Evolutionary conservation across 2,113 vertebrate species (phyloP).

Genomic region (Periophthalmus modestus): DNA sequence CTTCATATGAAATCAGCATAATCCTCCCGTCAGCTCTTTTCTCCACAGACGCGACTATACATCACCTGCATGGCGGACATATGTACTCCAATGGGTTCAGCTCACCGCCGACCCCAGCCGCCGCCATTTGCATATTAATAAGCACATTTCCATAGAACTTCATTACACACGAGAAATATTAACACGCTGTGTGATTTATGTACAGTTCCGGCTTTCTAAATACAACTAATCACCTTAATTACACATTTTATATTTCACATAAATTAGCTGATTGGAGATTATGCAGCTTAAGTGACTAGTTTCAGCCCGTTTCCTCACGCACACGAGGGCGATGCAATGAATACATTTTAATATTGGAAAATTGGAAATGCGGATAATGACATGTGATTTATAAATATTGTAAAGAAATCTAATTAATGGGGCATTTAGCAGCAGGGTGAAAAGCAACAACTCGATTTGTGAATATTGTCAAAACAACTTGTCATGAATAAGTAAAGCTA

Average conservation of each 20-base stretch:
- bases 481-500: slow-evolving; percentile 3
- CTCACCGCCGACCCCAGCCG: slow-evolving; percentile 11
- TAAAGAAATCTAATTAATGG: slow-evolving; percentile 7
- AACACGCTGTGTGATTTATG: slow-evolving; percentile 35
- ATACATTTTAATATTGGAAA: not conserved
- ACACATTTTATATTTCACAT: slow-evolving; percentile 20
- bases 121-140: slow-evolving; percentile 50
- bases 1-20: slow-evolving; percentile 13
- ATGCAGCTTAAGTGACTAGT: slow-evolving; percentile 24
- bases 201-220: slow-evolving; percentile 30
- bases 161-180: slow-evolving; percentile 28
- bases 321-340: slow-evolving; percentile 2
- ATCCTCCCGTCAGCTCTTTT: slow-evolving; percentile 1
- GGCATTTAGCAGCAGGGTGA: not conserved
- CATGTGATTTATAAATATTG: slow-evolving; percentile 4
- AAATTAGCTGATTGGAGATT: slow-evolving; percentile 18
- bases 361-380: not conserved
- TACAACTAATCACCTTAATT: slow-evolving; percentile 34
- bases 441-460: not conserved
- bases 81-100: slow-evolving; percentile 20
- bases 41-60: slow-evolving; percentile 10
- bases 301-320: not conserved
- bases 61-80: slow-evolving; percentile 17
- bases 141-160: slow-evolving; percentile 17
- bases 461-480: not conserved